Percentiles rank a stretch among this genome's conserved stretches.
Conservation (phyloP, 2,888 invertebrate genomes). For the Caenorhabditis angaria region DNA sequence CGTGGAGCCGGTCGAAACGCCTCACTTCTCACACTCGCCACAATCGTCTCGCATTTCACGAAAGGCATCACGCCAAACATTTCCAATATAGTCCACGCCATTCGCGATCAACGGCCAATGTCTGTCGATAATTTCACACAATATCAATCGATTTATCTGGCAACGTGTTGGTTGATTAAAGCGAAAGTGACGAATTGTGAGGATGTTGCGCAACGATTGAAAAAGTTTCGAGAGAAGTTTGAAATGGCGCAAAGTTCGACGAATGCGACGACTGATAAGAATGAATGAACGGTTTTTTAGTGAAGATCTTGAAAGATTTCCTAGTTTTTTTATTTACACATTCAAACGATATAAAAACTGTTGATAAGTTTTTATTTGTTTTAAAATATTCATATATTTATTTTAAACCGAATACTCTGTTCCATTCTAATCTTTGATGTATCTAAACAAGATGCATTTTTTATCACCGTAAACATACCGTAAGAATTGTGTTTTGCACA, state of each 20-base stretch:
- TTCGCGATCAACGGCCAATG: conserved; percentile 41
- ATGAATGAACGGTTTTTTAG: too few species aligned
- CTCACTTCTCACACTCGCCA: conserved; percentile 22
- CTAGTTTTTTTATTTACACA: too few species aligned
- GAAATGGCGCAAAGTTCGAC: background rate
- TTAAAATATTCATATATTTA: too few species aligned
- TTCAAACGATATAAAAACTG: too few species aligned
- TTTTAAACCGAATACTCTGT: too few species aligned
- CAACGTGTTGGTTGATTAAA: conserved; percentile 33
- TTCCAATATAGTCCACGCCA: background rate
- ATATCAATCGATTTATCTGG: conserved; percentile 29
- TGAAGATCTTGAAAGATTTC: too few species aligned
- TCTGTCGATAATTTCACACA: conserved; percentile 24
- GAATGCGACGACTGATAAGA: background rate
- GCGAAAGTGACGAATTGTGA: conserved; percentile 7
- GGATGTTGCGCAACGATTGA: background rate
- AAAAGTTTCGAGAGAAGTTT: conserved; percentile 6
- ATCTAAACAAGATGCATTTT: too few species aligned
- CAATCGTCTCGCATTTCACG: conserved; percentile 16
- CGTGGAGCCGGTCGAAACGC: conserved; percentile 35
- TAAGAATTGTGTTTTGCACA: too few species aligned
- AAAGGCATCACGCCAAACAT: conserved; percentile 35
- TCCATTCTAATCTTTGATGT: too few species aligned
- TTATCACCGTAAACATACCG: too few species aligned
- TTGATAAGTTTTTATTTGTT: too few species aligned